Evolutionary conservation across 2,113 vertebrate species (phyloP).

Genomic region (Corythornis cristatus): DNA sequence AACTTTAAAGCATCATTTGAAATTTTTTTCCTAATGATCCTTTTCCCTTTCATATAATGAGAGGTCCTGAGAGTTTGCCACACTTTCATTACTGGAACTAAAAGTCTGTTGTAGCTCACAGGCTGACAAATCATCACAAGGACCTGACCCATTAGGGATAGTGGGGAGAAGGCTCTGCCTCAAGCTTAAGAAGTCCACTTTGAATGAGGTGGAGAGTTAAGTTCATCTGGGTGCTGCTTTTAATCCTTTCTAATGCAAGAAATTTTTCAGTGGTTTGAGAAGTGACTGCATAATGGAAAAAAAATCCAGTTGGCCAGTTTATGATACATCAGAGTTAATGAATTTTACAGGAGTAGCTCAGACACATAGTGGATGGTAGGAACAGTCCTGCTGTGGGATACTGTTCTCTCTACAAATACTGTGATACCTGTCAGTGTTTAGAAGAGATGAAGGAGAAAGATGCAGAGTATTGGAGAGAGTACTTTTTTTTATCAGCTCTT

Average conservation of each 20-base stretch:
- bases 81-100: conserved; percentile 22
- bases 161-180: not conserved
- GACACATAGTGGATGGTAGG: not conserved
- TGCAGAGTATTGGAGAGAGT: not conserved
- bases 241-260: not conserved
- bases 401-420: not conserved
- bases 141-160: not conserved
- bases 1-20: not conserved
- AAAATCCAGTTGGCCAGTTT: not conserved
- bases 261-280: not conserved
- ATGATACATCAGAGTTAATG: not conserved
- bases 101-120: not conserved
- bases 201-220: not conserved
- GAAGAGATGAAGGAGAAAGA: not conserved
- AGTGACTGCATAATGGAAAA: not conserved
- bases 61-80: conserved; percentile 46
- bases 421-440: not conserved
- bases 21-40: not conserved
- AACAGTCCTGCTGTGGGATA: not conserved
- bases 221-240: not conserved
- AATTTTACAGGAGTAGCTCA: not conserved
- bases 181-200: not conserved
- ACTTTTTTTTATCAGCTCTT: not conserved
- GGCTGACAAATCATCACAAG: not conserved
- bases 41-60: not conserved